Evolutionary conservation across 2,113 vertebrate genomes (phyloP), one percentile per base, ranked within the genome.

Genomic region (Deroptyus accipitrinus): DNA sequence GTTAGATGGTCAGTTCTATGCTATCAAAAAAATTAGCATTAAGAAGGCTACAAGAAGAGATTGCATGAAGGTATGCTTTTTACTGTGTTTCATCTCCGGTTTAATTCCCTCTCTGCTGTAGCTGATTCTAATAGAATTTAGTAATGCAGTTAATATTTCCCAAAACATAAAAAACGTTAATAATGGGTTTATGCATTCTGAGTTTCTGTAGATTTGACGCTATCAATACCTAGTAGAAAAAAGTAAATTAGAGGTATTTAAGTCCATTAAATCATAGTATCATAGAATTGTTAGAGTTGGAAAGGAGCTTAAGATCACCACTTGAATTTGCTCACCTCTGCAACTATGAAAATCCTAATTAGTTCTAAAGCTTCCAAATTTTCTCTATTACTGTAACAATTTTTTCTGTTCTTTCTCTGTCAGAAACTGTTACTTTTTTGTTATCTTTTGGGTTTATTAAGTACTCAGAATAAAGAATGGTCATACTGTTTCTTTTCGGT

Each of bases 11-110:
- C 99, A 99, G 86, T 96, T 96, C 93, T 99, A 99, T 83, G 99
- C 99, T 37, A 98, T 99, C 95, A 99, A 99, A 97, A 99, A 99
- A 97, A 99, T 99, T 91, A 98, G 98, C 37, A 99, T 99, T 90
- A 99, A 98, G 96, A 98, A 99, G 78, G 98, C 99, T 84, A 98
- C 99, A 54, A 98, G 98, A 96, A 98, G 98, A 49, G 99, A 99
- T 95, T 99, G 99, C 78, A 99, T 99, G 98, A 99, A 99, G 99
- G 99, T 99, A 97, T 82, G 95, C 17, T 74, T 61, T 83, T 76
- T 75, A 8, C 39, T 48, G 8, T 80, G 61, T 88, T 68, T 91
- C 51, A 37, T 69, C 19, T 74, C 23, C 75, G 4, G 24, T 39
- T 66, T 81, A 68, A 54, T 39, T 73, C 12, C 28, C 24, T 68